Percentiles rank a stretch among this genome's conserved stretches.
Evolutionary conservation across 2,888 invertebrate species (phyloP).

Genomic region (Papilio gigon): DNA sequence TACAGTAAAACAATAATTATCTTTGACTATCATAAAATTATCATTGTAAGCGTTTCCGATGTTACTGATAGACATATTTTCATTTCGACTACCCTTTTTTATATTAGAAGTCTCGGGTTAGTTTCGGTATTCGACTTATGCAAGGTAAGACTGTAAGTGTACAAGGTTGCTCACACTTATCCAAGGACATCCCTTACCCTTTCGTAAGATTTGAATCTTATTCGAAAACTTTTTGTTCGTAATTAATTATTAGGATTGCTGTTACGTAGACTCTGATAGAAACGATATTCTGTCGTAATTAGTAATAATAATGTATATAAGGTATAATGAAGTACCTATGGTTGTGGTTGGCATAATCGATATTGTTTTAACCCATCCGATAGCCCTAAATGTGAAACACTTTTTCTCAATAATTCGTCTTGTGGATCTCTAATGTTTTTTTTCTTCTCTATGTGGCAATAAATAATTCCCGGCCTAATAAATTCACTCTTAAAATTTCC

Average conservation of each 20-base stretch:
- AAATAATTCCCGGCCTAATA: too few relatives aligned
- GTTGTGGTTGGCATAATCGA: too few relatives aligned
- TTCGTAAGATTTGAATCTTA: conserved; percentile 14
- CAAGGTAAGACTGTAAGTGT: conserved; percentile 18
- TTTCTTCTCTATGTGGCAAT: too few relatives aligned
- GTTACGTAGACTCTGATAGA: background rate
- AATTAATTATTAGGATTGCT: background rate
- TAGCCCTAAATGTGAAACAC: too few relatives aligned
- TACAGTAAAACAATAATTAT: too few relatives aligned
- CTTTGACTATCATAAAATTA: too few relatives aligned
- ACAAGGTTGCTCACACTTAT: conserved; percentile 23
- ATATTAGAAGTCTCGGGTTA: background rate
- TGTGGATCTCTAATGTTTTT: too few relatives aligned
- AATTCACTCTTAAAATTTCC: too few relatives aligned
- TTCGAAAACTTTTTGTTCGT: background rate
- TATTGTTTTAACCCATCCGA: too few relatives aligned
- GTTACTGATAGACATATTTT: background rate
- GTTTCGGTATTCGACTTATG: conserved; percentile 10
- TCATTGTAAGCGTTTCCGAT: background rate
- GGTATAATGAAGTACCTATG: too few relatives aligned
- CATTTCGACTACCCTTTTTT: background rate
- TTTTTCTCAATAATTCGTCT: too few relatives aligned
- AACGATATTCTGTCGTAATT: background rate
- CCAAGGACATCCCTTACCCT: conserved; percentile 27
- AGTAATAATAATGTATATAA: too few relatives aligned